A percentile compares a stretch with the other conserved stretches of the same genome.
These are phyloP conservation scores for Sarcophaga bullata DNA, from an alignment of 1,140 invertebrate genomes.

Conservation along the genomic window DNA sequence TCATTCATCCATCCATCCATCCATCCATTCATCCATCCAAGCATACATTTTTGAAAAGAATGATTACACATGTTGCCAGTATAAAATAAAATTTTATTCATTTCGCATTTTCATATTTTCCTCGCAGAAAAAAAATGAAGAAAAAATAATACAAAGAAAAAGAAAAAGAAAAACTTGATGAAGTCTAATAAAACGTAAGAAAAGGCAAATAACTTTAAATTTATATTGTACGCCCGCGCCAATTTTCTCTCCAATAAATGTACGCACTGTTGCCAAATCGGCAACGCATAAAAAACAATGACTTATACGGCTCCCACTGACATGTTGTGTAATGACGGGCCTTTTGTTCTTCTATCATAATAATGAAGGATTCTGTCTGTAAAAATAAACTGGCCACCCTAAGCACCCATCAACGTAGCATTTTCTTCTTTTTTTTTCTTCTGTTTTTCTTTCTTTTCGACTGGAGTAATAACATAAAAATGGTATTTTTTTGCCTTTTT, in stretches of 20 bases:
- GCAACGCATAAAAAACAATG: constrained; percentile 36
- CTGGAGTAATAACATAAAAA: constrained; percentile 11
- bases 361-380: neutral
- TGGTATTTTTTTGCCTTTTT: neutral
- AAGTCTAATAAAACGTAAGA: constrained; percentile 16
- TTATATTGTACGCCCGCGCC: constrained; percentile 55
- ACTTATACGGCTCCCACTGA: constrained; percentile 8
- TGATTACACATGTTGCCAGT: constrained; percentile 62
- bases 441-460: neutral
- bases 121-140: neutral
- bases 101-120: constrained; percentile 57
- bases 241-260: neutral
- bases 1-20: neutral
- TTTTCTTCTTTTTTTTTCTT: neutral
- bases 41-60: constrained; percentile 45
- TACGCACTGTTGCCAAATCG: constrained; percentile 25
- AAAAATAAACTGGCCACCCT: neutral
- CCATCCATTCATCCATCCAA: neutral
- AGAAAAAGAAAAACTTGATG: no score
- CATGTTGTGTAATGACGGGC: neutral
- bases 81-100: constrained; percentile 64
- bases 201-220: constrained; percentile 64
- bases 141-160: neutral
- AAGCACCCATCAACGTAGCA: constrained; percentile 2
- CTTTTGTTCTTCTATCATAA: constrained; percentile 21